phyloP scores from a whole-genome alignment of 2,113 vertebrate genomes.

The Corythornis cristatus region DNA sequence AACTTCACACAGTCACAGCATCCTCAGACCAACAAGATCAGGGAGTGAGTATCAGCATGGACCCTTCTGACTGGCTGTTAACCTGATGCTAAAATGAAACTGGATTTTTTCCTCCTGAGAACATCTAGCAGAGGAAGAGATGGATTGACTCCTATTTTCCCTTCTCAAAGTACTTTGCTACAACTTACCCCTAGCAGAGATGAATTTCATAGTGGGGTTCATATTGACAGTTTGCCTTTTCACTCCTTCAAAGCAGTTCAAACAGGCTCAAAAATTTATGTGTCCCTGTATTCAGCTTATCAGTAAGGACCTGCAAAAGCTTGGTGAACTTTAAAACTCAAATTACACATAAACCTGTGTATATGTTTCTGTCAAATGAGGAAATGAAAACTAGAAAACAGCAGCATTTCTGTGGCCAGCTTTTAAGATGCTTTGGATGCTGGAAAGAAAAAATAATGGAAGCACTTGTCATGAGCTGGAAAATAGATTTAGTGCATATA shows the following conservation, averaged over 20 bases:
- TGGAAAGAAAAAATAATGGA: constrained; percentile 43
- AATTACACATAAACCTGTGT: neutral
- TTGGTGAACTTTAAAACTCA: neutral
- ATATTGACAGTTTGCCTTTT: neutral
- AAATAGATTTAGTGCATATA: constrained; percentile 28
- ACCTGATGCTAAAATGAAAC: neutral
- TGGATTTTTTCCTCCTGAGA: neutral
- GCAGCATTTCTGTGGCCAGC: constrained; percentile 19
- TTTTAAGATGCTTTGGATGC: neutral
- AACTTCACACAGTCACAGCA: neutral
- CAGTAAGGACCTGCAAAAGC: neutral
- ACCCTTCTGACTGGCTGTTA: neutral
- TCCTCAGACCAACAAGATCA: neutral
- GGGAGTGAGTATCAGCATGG: neutral
- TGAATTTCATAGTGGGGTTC: neutral
- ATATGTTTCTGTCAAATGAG: neutral
- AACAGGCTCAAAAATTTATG: neutral
- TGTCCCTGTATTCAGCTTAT: neutral
- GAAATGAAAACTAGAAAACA: constrained; percentile 26
- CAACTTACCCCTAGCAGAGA: neutral
- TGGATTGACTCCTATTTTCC: neutral
- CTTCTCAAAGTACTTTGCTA: neutral
- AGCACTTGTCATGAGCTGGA: constrained; percentile 36
- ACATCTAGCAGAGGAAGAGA: neutral
- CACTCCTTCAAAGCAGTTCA: neutral